phyloP scores from a whole-genome alignment of 1,140 invertebrate genomes.

The Sarcophaga peregrina region DNA sequence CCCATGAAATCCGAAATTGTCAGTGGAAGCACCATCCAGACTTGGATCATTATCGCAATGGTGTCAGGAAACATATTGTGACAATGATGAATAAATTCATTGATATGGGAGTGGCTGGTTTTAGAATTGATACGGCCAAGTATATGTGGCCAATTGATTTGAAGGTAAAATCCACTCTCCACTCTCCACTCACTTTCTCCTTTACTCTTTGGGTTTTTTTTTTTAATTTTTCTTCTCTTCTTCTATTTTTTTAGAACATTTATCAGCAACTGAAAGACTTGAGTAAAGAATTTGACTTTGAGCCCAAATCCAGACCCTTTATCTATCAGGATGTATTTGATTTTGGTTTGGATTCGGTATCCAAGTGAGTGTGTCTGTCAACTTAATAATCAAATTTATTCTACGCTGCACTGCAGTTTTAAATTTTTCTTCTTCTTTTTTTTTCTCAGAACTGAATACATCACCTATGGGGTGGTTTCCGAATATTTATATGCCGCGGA shows the following conservation, averaged over 20 bases:
- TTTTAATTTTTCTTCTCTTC: not conserved
- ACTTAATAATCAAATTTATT: not conserved
- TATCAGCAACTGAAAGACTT: constrained; percentile 73
- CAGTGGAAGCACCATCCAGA: constrained; percentile 79
- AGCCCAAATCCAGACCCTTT: constrained; percentile 71
- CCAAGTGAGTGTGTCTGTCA: constrained; percentile 44
- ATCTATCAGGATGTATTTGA: constrained; percentile 88
- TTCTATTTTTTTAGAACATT: constrained; percentile 66
- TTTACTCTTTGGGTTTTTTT: not conserved
- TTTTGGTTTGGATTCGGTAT: constrained; percentile 73
- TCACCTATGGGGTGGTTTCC: constrained; percentile 75
- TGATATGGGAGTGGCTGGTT: constrained; percentile 83
- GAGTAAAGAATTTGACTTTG: constrained; percentile 72
- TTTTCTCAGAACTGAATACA: constrained; percentile 76
- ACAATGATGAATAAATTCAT: constrained; percentile 79
- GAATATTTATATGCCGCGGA: constrained; percentile 77
- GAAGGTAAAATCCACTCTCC: constrained; percentile 45
- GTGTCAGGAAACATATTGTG: constrained; percentile 77
- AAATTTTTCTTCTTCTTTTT: no score
- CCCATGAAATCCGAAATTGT: constrained; percentile 76
- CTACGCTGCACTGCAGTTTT: not conserved
- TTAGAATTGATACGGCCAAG: constrained; percentile 73
- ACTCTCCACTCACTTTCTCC: no score
- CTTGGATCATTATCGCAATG: constrained; percentile 74
- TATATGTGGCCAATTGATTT: constrained; percentile 87